Evolutionary conservation across 2,888 invertebrate species (phyloP), one percentile per base, ranked within the genome.

Genomic region (Ichneumoninae sp.): DNA sequence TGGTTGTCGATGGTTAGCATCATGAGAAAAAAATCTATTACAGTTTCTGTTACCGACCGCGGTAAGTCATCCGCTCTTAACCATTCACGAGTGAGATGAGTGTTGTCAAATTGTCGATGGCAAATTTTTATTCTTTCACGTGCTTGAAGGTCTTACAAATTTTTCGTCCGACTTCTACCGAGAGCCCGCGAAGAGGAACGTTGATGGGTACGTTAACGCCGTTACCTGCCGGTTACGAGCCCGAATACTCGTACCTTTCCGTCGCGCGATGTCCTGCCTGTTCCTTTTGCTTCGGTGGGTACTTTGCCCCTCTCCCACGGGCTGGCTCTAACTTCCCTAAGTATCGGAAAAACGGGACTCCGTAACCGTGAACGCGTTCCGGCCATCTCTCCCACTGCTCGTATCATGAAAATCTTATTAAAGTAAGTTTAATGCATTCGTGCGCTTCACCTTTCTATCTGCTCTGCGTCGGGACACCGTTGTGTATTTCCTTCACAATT

Each of bases 391-490:
- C 82, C 52, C 60, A 0, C 44, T 16, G 44, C 82, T 68, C 60
- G 16, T 60, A 30, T 68, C 84, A 79, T 84, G 81, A 78, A 85
- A 86, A 87, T 87, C 85, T 87, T 87, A 86, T 87, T 86, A 86
- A 83, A 85, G 85, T 84, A 86, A 86, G 83, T 87, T 87, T 87
- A 87, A 87, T 86, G 85, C 82, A 87, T 86, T 87, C 81, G 30
- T 16, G 30, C 63, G 70, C 66, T 65, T 63, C 63, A 65, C 85
- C 79, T 73, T 54, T 76, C 70, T 63, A 50, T 74, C 75, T 44
- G 52, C 16, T 5, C 2, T 54, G 70, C 81, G 50, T 75, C 78
- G 70, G 50, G 65, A 52, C 65, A 70, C 66, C 63, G 70, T 33
- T n/a, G 1, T 33, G 16, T 85, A 22, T 60, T 50, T 54, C 13